phyloP scores from a whole-genome alignment of 2,113 vertebrate genomes.

The Syngnathoides biaculeatus region DNA sequence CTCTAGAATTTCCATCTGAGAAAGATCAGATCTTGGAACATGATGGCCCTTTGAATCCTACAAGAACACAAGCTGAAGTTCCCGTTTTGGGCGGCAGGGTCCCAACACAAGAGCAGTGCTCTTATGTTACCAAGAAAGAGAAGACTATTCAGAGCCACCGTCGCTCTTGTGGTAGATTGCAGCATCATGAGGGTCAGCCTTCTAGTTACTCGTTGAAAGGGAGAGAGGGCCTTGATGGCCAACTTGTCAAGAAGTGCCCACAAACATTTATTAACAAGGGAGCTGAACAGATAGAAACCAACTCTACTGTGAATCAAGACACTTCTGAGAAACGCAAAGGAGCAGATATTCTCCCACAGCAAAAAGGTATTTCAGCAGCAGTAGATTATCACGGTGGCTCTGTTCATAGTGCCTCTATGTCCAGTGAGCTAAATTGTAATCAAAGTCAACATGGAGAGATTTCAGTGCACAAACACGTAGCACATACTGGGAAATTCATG shows the following conservation, averaged over 20 bases:
- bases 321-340: background rate
- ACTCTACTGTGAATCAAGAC: background rate
- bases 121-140: constrained; percentile 79
- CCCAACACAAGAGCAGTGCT: constrained; percentile 76
- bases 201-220: constrained; percentile 88
- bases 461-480: constrained; percentile 12
- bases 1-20: constrained; percentile 8
- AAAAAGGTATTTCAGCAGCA: background rate
- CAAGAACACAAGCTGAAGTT: constrained; percentile 80
- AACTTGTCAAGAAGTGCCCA: constrained; percentile 82
- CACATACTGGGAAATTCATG: constrained; percentile 72
- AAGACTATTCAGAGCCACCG: constrained; percentile 75
- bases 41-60: constrained; percentile 72
- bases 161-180: constrained; percentile 64
- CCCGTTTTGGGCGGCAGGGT: constrained; percentile 89
- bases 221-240: constrained; percentile 82
- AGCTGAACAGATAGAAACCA: background rate
- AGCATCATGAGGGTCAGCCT: constrained; percentile 68
- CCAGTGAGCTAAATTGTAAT: background rate
- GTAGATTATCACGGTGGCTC: constrained; percentile 1
- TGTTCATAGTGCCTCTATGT: background rate
- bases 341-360: constrained; percentile 1
- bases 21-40: constrained; percentile 28
- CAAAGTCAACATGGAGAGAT: background rate
- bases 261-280: constrained; percentile 40